These are phyloP conservation scores for Caenorhabditis macrosperma DNA, from an alignment of 2,888 invertebrate species.

Conservation along the genomic window DNA sequence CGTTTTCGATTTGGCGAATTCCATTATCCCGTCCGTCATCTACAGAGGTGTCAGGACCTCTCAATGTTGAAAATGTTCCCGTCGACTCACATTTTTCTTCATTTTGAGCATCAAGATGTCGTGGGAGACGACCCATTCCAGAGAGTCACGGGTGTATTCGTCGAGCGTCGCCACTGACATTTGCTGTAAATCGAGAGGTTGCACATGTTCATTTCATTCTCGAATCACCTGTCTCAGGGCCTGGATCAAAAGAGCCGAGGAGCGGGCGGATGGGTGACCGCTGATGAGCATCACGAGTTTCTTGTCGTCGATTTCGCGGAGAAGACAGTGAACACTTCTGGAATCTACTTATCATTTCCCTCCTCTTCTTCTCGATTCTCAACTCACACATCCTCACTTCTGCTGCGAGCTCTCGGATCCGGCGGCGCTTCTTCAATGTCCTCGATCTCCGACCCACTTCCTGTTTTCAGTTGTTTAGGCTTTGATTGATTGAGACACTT, in stretches of 20 bases:
- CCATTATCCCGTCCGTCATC: no score
- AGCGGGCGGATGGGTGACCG: constrained; percentile 70
- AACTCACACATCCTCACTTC: constrained; percentile 39
- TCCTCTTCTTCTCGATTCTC: background rate
- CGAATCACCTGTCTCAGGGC: constrained; percentile 71
- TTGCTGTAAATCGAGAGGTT: constrained; percentile 66
- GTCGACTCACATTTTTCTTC: constrained; percentile 64
- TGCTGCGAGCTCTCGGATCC: constrained; percentile 43
- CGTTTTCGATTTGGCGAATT: no score
- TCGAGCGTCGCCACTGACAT: constrained; percentile 59
- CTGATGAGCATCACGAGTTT: constrained; percentile 71
- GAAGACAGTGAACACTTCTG: constrained; percentile 55
- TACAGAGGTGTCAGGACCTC: no score
- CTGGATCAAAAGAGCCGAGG: constrained; percentile 74
- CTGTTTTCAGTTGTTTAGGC: background rate
- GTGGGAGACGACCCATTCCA: constrained; percentile 65
- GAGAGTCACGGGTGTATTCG: constrained; percentile 57
- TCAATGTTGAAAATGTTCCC: no score
- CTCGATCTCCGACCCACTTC: constrained; percentile 26
- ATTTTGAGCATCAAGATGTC: constrained; percentile 65
- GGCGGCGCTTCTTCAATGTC: constrained; percentile 57
- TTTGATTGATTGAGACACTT: background rate
- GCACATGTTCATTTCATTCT: no score
- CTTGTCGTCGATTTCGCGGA: constrained; percentile 63
- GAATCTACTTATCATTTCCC: background rate